Conservation (phyloP, 2,113 vertebrate species). For the Puntigrus tetrazona region DNA sequence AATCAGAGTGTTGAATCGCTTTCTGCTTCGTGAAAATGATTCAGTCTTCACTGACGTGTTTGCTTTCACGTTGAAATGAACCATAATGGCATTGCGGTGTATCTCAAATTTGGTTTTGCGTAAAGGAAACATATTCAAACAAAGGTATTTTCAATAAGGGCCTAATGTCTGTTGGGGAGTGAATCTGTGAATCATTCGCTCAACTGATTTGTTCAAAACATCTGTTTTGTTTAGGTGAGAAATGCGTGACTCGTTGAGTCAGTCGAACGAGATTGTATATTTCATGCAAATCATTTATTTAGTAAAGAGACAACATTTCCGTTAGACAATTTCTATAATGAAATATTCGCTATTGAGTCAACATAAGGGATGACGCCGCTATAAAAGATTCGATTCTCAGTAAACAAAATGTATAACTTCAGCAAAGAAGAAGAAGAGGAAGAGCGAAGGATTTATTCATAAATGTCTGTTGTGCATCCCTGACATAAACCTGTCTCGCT, state of each 20-base stretch:
- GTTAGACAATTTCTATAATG: too few relatives aligned
- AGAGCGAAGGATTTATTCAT: neutral
- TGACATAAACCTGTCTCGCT: neutral
- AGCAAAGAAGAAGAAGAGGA: neutral
- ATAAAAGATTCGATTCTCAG: neutral
- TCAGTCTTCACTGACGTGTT: neutral
- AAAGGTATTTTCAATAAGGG: neutral
- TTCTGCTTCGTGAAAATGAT: neutral
- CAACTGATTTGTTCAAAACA: neutral
- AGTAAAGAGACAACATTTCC: too few relatives aligned
- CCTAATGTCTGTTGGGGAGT: neutral
- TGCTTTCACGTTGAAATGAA: too few relatives aligned
- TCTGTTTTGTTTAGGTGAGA: neutral
- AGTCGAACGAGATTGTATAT: neutral
- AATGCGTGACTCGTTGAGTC: neutral
- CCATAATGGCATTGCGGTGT: too few relatives aligned
- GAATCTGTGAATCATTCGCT: neutral
- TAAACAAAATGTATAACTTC: neutral
- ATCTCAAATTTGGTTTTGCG: too few relatives aligned
- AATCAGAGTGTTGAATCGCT: neutral
- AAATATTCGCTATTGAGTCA: neutral
- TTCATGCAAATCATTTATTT: too few relatives aligned
- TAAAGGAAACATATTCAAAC: neutral
- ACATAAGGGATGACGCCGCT: neutral
- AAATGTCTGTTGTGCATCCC: neutral